phyloP scores from a whole-genome alignment of 2,113 vertebrate species.

The Nannospalax galili region DNA sequence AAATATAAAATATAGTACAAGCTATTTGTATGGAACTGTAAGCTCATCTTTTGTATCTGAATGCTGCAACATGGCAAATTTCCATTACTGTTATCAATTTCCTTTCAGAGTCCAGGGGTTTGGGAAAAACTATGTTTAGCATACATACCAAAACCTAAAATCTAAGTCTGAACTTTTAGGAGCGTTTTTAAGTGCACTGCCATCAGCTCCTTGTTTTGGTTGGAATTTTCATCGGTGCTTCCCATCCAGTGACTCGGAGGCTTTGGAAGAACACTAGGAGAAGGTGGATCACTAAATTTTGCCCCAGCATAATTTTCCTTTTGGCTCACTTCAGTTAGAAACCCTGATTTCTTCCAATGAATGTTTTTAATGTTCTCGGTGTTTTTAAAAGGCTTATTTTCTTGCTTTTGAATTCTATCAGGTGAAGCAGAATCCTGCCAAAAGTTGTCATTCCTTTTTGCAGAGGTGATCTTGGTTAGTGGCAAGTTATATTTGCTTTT shows the following conservation, averaged over 20 bases:
- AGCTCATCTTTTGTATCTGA: slow-evolving; percentile 85
- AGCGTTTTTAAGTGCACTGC: slow-evolving; percentile 94
- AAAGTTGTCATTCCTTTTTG: slow-evolving; percentile 87
- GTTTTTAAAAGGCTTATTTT: slow-evolving; percentile 89
- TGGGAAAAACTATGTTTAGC: slow-evolving; percentile 70
- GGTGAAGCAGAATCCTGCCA: slow-evolving; percentile 84
- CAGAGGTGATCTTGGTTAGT: slow-evolving; percentile 79
- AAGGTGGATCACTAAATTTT: slow-evolving; percentile 97
- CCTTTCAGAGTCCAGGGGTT: slow-evolving; percentile 69
- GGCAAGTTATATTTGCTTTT: slow-evolving; percentile 87
- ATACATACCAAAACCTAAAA: slow-evolving; percentile 69
- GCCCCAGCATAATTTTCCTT: slow-evolving; percentile 96
- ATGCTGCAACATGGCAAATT: slow-evolving; percentile 87
- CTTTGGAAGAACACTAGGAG: slow-evolving; percentile 96
- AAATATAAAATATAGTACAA: slow-evolving; percentile 91
- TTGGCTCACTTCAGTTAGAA: slow-evolving; percentile 85
- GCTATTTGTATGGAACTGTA: slow-evolving; percentile 70
- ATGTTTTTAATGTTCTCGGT: slow-evolving; percentile 85
- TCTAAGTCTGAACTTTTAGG: slow-evolving; percentile 91
- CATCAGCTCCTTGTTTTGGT: slow-evolving; percentile 93
- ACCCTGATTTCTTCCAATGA: slow-evolving; percentile 81
- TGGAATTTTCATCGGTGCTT: slow-evolving; percentile 81
- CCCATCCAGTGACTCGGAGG: slow-evolving; percentile 98
- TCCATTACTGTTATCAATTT: slow-evolving; percentile 80
- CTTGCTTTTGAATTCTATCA: slow-evolving; percentile 83